These are phyloP conservation scores for Allolobophora icterica DNA, from an alignment of 2,888 invertebrate genomes.

Conservation along the genomic window DNA sequence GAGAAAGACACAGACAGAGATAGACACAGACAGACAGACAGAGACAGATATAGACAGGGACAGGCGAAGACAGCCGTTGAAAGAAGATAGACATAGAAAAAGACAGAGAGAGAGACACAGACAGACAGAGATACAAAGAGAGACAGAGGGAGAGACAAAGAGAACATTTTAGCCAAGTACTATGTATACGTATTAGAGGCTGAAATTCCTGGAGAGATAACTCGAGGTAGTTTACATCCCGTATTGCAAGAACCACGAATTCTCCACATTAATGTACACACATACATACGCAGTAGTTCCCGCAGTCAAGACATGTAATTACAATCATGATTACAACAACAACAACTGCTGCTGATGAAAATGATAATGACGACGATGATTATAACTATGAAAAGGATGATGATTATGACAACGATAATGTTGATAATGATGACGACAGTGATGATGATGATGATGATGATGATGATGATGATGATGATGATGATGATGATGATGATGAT, in stretches of 20 bases:
- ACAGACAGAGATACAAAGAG: constrained; percentile 41
- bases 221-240: too few species aligned
- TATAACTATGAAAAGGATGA: neutral
- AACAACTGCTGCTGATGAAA: too few species aligned
- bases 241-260: too few species aligned
- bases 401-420: neutral
- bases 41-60: neutral
- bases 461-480: neutral
- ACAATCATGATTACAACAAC: too few species aligned
- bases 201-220: too few species aligned
- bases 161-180: neutral
- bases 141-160: constrained; percentile 39
- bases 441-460: neutral
- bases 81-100: constrained; percentile 31
- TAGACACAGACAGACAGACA: neutral
- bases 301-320: too few species aligned
- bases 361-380: constrained; percentile 20
- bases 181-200: too few species aligned
- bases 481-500: constrained; percentile 36
- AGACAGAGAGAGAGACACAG: constrained; percentile 48
- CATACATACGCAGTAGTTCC: too few species aligned
- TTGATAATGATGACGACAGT: neutral
- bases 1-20: neutral
- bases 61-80: neutral
- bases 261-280: too few species aligned